Conservation (phyloP, 2,113 vertebrate species). For the Romanogobio albipinnatus region DNA sequence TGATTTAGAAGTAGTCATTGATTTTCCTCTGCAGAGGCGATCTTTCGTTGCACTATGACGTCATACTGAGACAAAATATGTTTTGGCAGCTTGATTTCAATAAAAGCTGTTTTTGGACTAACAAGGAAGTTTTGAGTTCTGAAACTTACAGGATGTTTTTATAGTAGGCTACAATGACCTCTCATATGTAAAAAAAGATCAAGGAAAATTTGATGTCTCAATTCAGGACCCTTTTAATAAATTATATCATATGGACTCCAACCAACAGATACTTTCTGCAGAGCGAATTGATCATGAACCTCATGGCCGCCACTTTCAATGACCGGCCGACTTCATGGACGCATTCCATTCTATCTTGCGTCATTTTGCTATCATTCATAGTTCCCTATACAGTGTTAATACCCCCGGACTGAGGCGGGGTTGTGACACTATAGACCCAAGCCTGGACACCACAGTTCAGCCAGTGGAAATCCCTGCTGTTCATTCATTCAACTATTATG, state of each 20-base stretch:
- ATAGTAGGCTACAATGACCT: too few species aligned
- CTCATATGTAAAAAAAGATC: too few species aligned
- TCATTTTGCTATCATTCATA: conserved; percentile 74
- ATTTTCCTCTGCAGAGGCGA: too few species aligned
- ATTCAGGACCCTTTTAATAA: background rate
- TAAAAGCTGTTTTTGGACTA: too few species aligned
- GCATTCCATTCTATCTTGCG: conserved; percentile 75
- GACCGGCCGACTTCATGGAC: conserved; percentile 33
- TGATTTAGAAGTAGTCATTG: too few species aligned
- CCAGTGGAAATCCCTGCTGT: conserved; percentile 42
- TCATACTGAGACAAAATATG: too few species aligned
- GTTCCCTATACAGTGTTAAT: conserved; percentile 73
- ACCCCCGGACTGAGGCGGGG: conserved; percentile 63
- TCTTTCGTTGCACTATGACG: too few species aligned
- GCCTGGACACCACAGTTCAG: conserved; percentile 45
- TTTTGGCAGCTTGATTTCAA: too few species aligned
- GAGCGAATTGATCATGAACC: background rate
- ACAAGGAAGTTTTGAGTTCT: too few species aligned
- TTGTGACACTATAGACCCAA: conserved; percentile 70
- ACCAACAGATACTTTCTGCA: background rate
- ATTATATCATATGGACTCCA: background rate
- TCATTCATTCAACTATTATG: conserved; percentile 39
- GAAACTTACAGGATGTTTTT: too few species aligned
- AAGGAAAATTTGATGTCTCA: too few species aligned
- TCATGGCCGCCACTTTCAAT: background rate